These are phyloP conservation scores for Sebastes variabilis DNA, from an alignment of 2,797 vertebrate species.

Conservation along the genomic window DNA sequence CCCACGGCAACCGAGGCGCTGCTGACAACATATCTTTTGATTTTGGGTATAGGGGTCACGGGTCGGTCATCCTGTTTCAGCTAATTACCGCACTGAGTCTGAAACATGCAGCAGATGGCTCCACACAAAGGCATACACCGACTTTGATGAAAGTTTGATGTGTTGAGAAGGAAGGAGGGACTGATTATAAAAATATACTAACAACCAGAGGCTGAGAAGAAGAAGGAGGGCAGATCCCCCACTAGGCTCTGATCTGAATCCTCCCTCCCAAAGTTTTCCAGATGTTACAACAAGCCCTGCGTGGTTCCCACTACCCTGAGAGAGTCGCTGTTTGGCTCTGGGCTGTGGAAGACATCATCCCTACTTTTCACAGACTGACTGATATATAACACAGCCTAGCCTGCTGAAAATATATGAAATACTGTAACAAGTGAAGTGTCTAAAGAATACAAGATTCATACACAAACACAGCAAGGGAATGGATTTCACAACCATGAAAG, in stretches of 20 bases:
- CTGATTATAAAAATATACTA: conserved; percentile 45
- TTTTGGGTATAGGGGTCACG: not conserved
- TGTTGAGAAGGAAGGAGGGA: conserved; percentile 23
- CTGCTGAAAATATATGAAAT: conserved; percentile 27
- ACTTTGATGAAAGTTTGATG: conserved; percentile 60
- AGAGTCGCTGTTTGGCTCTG: conserved; percentile 30
- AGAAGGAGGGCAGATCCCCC: conserved; percentile 25
- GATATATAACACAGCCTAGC: conserved; percentile 13
- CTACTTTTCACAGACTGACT: conserved; percentile 25
- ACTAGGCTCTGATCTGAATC: conserved; percentile 49
- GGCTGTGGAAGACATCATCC: conserved; percentile 35
- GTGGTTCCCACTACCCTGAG: conserved; percentile 10
- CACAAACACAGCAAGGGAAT: not conserved
- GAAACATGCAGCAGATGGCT: conserved; percentile 56
- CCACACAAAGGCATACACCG: conserved; percentile 21
- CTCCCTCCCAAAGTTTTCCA: conserved; percentile 43
- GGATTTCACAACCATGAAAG: conserved; percentile 12
- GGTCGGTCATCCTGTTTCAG: conserved; percentile 35
- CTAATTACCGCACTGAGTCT: conserved; percentile 48
- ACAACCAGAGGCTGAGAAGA: conserved; percentile 43
- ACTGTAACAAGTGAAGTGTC: not conserved
- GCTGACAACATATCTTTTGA: conserved; percentile 6
- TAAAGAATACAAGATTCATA: conserved; percentile 17
- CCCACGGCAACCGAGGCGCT: conserved; percentile 28
- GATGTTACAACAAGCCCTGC: conserved; percentile 51